Evolutionary conservation across 2,797 vertebrate genomes (phyloP), one percentile per base, ranked within the genome.

Genomic region (Pygocentrus nattereri): DNA sequence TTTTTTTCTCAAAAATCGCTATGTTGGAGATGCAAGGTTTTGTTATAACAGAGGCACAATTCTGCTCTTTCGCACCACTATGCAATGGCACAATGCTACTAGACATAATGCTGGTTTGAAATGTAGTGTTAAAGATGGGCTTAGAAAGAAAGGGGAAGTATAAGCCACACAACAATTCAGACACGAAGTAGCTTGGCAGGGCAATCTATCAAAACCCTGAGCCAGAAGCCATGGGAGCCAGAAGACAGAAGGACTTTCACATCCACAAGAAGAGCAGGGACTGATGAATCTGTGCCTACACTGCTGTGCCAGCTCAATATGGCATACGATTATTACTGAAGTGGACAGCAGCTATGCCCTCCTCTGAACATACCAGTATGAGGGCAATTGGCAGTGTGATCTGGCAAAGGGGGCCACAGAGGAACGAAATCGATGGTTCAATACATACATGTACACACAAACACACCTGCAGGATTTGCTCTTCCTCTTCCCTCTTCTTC

Each of bases 401-500:
- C 69, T 82, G 49, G 74, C 50, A 56, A 68, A 78, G 56, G 72
- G 65, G 62, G 27, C 77, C 16, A 77, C 27, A 67, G 47, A 58
- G 41, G 56, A 72, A 30, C 65, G 52, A 71, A 79, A 77, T 78
- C 64, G 58, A 80, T 82, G 72, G 34, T 4, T 34, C 58, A 50
- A 73, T 56, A 83, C 64, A 65, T 56, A 34, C 59, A 67, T 23
- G 4, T 25, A 12, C 44, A 7, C 62, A 75, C 69, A 21, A 47
- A 78, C 84, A 81, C 92, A 96, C 98, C 96, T 99, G 97, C 79
- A 97, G 93, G 31, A 93, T 94, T 78, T 93, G 97, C 85, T 99
- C 97, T 84, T 98, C 96, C 41, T 96, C 94, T 88, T 96, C 96
- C 74, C 95, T 95, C 90, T 95, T 97, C 91, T 96, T 99, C 83